Percentiles rank a stretch among this genome's conserved stretches.
phyloP scores from a whole-genome alignment of 2,797 vertebrate genomes.

The Tympanoctomys barrerae region DNA sequence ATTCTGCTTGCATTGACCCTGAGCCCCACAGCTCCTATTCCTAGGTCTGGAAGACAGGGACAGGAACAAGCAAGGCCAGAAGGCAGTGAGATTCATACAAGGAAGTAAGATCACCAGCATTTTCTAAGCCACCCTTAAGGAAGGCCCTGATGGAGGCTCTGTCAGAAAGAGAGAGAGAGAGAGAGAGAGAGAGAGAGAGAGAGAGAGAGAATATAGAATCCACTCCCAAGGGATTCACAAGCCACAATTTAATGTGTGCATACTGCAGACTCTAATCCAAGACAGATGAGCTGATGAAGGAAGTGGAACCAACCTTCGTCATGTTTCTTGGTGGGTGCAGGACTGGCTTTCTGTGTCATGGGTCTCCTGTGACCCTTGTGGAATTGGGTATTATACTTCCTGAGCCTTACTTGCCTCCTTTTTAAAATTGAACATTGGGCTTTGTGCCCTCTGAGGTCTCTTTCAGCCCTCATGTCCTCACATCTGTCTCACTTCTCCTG shows the following conservation, averaged over 20 bases:
- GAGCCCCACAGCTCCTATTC: neutral
- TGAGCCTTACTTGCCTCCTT: constrained; percentile 19
- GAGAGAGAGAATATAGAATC: neutral
- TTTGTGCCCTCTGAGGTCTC: constrained; percentile 31
- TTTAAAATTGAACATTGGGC: constrained; percentile 13
- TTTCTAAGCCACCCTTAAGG: neutral
- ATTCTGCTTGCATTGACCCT: neutral
- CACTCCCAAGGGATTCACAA: neutral
- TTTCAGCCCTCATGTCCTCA: constrained; percentile 20
- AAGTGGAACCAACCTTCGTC: neutral
- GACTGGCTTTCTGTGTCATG: neutral
- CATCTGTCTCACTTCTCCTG: neutral
- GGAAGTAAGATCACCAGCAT: neutral
- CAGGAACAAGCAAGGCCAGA: neutral
- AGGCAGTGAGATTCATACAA: neutral
- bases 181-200: neutral
- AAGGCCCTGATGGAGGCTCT: neutral
- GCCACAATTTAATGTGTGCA: neutral
- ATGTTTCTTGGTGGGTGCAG: neutral
- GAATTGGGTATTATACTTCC: neutral
- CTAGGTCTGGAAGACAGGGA: neutral
- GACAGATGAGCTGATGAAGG: neutral
- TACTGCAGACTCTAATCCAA: neutral
- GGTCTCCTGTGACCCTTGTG: neutral
- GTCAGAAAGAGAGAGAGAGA: neutral